Percentiles rank a stretch among this genome's conserved stretches.
Conservation (phyloP, 1,140 invertebrate genomes). For the Pseudobourletiella spinata region DNA sequence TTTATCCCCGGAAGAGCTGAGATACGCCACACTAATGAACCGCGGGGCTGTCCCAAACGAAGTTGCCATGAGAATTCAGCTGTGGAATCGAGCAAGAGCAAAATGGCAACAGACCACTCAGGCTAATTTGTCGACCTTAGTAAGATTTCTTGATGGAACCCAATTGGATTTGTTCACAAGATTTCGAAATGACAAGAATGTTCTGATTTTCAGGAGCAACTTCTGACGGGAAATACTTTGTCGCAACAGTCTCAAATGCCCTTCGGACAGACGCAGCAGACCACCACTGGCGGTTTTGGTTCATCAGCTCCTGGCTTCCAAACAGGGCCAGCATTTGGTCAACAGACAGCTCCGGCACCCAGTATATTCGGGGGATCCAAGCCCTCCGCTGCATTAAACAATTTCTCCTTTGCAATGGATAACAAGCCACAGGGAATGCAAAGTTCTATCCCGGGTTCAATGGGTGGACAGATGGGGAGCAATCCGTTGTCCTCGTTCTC, state of each 20-base stretch:
- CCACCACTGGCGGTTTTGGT: too few species aligned
- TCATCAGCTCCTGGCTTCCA: too few species aligned
- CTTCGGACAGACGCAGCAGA: too few species aligned
- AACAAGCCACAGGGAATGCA: background rate
- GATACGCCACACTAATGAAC: background rate
- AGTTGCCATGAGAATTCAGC: background rate
- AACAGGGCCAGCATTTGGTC: too few species aligned
- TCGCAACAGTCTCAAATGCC: too few species aligned
- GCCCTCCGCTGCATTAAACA: too few species aligned
- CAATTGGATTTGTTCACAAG: background rate
- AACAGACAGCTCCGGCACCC: too few species aligned
- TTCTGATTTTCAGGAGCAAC: background rate
- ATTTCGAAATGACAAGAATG: too few species aligned
- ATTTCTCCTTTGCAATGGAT: background rate
- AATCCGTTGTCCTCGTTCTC: background rate
- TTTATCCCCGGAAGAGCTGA: conserved; percentile 22
- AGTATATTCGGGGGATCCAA: too few species aligned
- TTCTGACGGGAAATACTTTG: too few species aligned
- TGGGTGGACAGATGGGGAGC: background rate
- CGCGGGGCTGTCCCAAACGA: background rate
- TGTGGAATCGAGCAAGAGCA: background rate
- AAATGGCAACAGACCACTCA: conserved; percentile 6
- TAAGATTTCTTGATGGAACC: background rate
- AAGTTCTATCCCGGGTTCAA: background rate
- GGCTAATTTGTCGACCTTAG: background rate